A percentile compares a stretch with the other conserved stretches of the same genome.
Conservation (phyloP, 2,888 invertebrate genomes). For the Trichogramma evanescens region DNA sequence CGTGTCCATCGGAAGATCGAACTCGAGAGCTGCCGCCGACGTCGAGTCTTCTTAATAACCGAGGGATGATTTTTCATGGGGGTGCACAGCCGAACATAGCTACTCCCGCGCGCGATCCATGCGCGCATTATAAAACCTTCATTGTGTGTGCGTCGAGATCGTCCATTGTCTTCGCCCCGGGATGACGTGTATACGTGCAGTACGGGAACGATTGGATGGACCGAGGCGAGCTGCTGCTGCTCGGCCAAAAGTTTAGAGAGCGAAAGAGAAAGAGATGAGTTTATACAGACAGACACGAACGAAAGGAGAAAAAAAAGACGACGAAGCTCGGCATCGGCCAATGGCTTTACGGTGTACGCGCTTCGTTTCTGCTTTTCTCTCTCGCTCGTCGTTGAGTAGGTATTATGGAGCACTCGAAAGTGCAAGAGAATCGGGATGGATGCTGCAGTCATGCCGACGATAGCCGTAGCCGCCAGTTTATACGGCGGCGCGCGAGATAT, state of each 20-base stretch:
- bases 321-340: too few species aligned
- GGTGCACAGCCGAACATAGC: constrained; percentile 33
- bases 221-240: not conserved
- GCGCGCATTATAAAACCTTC: constrained; percentile 27
- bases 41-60: constrained; percentile 28
- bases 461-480: too few species aligned
- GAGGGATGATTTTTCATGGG: constrained; percentile 38
- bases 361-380: too few species aligned
- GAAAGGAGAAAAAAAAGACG: too few species aligned
- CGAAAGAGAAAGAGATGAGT: too few species aligned
- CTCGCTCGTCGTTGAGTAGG: too few species aligned
- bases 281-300: too few species aligned
- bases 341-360: too few species aligned
- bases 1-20: not conserved
- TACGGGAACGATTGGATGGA: constrained; percentile 6
- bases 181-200: not conserved
- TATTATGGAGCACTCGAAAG: too few species aligned
- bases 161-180: constrained; percentile 34
- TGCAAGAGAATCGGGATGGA: too few species aligned
- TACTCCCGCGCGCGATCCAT: constrained; percentile 25
- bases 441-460: too few species aligned
- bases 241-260: not conserved
- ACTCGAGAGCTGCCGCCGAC: not conserved
- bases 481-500: too few species aligned
- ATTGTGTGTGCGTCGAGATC: constrained; percentile 34